Evolutionary conservation across 1,140 invertebrate species (phyloP), one percentile per base, ranked within the genome.

Genomic region (Caenorhabditis tropicalis): DNA sequence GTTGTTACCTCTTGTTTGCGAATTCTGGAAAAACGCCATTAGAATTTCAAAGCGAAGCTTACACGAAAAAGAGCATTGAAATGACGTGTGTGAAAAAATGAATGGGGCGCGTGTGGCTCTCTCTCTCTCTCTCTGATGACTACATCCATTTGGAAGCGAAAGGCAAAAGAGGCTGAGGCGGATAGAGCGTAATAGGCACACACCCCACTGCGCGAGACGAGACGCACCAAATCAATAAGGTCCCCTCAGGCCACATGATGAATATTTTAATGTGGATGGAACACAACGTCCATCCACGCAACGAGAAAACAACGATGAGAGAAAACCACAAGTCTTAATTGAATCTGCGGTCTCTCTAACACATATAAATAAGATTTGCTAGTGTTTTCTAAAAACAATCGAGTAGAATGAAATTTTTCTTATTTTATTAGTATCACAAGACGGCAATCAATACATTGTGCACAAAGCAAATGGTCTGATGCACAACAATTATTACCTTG

Each of bases 151-250:
- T 80, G 43, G 79, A 48, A 80, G 48, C 15, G 79, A 21, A 21
- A 29, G 31, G 31, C 5, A 39, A 21, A 79, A 51, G 79, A 53
- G 49, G 43, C n/a, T 15, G 79, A 53, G 51, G 36, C 31, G 24
- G 48, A 81, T 81, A 81, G 51, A 53, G 79, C 79, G 51, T 51
- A 81, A 81, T 53, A 74, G 36, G 65, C 12, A 43, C 65, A 43
- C 65, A 74, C n/a, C 9, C 39, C 36, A 24, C 16, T 12, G 65
- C 27, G 65, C 16, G 36, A 24, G 65, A 43, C 15, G 36, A 46
- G 65, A 27, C 33, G 19, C 65, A 46, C 65, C 33, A 46, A 74
- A 74, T 74, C 65, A 74, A 74, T 74, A 74, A 74, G 65, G 65
- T 33, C n/a, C 65, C 58, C 65, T 74, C 36, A 2, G 65, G 36